Conservation (phyloP, 1,140 invertebrate genomes). For the Drosophila sechellia region DNA sequence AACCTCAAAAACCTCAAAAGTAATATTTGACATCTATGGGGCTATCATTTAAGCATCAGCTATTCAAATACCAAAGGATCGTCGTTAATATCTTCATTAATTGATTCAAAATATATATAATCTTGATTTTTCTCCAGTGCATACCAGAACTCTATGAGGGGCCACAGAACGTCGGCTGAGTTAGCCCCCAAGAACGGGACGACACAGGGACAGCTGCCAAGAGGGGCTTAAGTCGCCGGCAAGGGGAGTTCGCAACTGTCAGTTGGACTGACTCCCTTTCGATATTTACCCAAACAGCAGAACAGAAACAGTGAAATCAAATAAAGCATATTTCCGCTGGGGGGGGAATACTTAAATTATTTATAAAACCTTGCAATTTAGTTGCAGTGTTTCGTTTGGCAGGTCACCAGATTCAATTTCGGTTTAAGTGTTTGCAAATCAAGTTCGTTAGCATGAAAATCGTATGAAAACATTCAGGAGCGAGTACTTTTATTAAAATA, state of each 20-base stretch:
- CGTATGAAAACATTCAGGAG: too few relatives aligned
- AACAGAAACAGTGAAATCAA: slow-evolving; percentile 28
- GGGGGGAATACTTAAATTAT: slow-evolving; percentile 16
- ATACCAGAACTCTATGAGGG: slow-evolving; percentile 6
- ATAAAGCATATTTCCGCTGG: slow-evolving; percentile 17
- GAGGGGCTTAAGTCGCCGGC: slow-evolving; percentile 14
- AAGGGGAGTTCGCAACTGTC: slow-evolving; percentile 13
- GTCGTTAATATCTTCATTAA: background rate
- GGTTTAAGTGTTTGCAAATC: background rate
- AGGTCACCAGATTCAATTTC: background rate
- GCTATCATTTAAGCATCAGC: too few relatives aligned
- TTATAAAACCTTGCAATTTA: slow-evolving; percentile 8
- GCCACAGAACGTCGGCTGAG: slow-evolving; percentile 25
- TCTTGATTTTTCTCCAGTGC: background rate
- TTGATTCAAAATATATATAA: background rate
- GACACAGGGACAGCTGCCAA: slow-evolving; percentile 26
- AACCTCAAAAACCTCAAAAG: too few relatives aligned
- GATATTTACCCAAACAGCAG: slow-evolving; percentile 3
- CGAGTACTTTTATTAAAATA: background rate
- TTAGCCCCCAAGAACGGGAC: slow-evolving; percentile 24
- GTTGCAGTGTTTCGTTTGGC: background rate
- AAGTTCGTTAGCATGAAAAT: background rate
- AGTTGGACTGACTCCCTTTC: slow-evolving; percentile 3
- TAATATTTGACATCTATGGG: too few relatives aligned
- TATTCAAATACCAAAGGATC: too few relatives aligned